Evolutionary conservation across 2,113 vertebrate genomes (phyloP).

Genomic region (Pachycephala philippinensis): DNA sequence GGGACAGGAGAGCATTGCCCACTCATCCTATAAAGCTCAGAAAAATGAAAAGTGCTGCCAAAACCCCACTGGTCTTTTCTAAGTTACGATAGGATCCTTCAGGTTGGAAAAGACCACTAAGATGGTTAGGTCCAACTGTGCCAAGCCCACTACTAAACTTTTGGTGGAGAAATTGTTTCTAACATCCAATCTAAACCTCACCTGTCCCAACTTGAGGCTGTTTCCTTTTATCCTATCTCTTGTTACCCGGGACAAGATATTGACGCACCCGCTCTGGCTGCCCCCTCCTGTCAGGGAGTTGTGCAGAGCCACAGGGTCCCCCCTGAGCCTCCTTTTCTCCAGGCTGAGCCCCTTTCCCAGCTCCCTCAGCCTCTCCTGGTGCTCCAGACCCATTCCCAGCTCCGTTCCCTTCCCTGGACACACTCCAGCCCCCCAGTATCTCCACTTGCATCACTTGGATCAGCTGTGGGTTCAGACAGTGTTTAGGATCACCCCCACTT

Average conservation of each 20-base stretch:
- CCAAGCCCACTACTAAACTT: background rate
- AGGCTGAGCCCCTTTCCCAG: background rate
- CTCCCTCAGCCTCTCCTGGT: accelerated
- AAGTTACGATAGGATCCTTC: accelerated
- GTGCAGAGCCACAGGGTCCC: accelerated
- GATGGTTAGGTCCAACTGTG: too few relatives aligned
- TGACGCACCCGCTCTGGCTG: background rate
- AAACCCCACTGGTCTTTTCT: background rate
- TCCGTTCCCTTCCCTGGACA: accelerated
- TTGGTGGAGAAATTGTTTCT: background rate
- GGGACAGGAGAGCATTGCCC: background rate
- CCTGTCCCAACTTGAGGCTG: background rate
- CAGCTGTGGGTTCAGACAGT: background rate
- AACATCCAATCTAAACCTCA: background rate
- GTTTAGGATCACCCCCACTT: background rate
- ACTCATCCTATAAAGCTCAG: background rate
- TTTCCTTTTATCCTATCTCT: background rate
- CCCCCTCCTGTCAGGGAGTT: background rate
- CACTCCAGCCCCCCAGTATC: accelerated
- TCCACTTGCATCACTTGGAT: accelerated
- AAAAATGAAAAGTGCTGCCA: background rate
- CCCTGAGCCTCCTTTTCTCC: background rate
- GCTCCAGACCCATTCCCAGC: background rate
- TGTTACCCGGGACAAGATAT: background rate
- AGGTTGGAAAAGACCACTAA: background rate